phyloP scores from a whole-genome alignment of 2,797 vertebrate genomes.

The Loris lydekkerianus region DNA sequence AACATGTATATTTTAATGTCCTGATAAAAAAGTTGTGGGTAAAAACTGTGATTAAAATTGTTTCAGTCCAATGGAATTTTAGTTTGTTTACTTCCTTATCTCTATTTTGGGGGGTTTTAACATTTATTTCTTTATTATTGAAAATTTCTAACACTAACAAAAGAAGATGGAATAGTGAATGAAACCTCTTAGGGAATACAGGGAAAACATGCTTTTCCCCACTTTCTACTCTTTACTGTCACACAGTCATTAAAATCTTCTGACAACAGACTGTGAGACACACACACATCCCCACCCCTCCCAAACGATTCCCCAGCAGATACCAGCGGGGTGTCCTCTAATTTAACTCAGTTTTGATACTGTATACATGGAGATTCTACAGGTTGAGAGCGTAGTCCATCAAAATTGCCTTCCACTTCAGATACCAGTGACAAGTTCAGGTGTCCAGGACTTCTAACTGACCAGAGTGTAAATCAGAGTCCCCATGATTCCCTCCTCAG shows the following conservation, averaged over 20 bases:
- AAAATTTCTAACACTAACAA: not conserved
- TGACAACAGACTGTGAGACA: not conserved
- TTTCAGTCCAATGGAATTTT: not conserved
- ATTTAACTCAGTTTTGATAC: not conserved
- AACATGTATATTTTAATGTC: constrained; percentile 12
- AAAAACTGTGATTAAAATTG: constrained; percentile 50
- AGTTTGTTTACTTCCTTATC: not conserved
- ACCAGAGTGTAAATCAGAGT: not conserved
- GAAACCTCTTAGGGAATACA: not conserved
- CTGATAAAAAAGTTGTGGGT: constrained; percentile 30
- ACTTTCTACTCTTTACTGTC: not conserved
- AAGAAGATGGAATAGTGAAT: constrained; percentile 19
- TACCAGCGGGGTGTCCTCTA: not conserved
- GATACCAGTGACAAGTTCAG: not conserved
- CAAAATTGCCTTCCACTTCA: not conserved
- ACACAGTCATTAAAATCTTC: not conserved
- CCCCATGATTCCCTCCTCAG: not conserved
- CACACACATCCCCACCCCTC: too few species aligned
- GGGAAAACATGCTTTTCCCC: too few species aligned
- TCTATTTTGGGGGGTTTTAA: not conserved
- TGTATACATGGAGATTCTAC: not conserved
- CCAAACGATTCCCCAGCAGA: not conserved
- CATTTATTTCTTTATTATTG: not conserved
- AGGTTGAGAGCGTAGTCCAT: too few species aligned
- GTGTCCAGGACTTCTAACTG: not conserved